phyloP scores from a whole-genome alignment of 1,140 invertebrate species.

The Magallana gigas region DNA sequence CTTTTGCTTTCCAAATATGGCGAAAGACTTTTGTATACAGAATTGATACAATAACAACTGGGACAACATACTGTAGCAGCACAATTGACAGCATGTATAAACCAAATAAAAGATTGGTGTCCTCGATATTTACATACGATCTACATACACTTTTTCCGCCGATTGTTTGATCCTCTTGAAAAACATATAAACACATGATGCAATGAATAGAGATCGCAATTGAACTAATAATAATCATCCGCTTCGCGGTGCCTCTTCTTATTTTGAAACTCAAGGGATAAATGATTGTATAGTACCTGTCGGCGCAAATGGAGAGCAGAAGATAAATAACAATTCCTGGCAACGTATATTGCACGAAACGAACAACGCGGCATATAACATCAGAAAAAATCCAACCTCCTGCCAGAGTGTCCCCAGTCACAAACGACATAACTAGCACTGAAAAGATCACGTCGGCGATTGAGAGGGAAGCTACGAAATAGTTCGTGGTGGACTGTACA shows the following conservation, averaged over 20 bases:
- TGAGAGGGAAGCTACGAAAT: slow-evolving; percentile 71
- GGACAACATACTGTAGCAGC: slow-evolving; percentile 59
- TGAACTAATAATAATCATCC: slow-evolving; percentile 65
- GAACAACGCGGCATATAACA: slow-evolving; percentile 68
- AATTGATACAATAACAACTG: slow-evolving; percentile 55
- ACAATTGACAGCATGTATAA: slow-evolving; percentile 60
- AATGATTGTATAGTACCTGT: slow-evolving; percentile 74
- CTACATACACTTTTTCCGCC: not conserved
- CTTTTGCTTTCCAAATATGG: slow-evolving; percentile 64
- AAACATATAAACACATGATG: slow-evolving; percentile 63
- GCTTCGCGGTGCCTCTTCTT: slow-evolving; percentile 71
- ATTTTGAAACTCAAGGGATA: slow-evolving; percentile 75
- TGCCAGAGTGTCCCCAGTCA: slow-evolving; percentile 58
- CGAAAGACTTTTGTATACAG: slow-evolving; percentile 62
- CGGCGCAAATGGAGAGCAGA: slow-evolving; percentile 67
- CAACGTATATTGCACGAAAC: slow-evolving; percentile 64
- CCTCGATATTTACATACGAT: not conserved
- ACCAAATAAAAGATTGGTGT: slow-evolving; percentile 1
- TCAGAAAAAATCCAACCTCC: slow-evolving; percentile 65
- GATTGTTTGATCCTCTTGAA: slow-evolving; percentile 59
- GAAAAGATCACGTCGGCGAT: slow-evolving; percentile 62
- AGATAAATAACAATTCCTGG: slow-evolving; percentile 63
- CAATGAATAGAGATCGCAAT: slow-evolving; percentile 49
- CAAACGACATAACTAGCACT: slow-evolving; percentile 62
- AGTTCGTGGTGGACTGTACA: slow-evolving; percentile 76